Evolutionary conservation across 2,888 invertebrate genomes (phyloP).

Genomic region (Cantharis lateralis): DNA sequence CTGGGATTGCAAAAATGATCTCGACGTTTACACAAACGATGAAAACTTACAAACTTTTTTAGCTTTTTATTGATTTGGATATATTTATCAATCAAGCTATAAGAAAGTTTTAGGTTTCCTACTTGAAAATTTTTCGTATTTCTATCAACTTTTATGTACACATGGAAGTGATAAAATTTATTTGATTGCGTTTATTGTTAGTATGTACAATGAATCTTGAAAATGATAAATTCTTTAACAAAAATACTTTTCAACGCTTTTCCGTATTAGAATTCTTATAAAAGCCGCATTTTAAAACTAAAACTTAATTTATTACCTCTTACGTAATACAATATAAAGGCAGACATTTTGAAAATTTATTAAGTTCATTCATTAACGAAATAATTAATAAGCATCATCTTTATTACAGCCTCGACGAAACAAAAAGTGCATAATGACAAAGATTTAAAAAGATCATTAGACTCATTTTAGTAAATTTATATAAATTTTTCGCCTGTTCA

Average conservation of each 20-base stretch:
- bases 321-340: not conserved
- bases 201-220: not conserved
- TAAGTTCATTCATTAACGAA: not conserved
- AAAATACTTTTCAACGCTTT: not conserved
- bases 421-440: not conserved
- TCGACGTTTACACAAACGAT: constrained; percentile 14
- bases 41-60: constrained; percentile 18
- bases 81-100: constrained; percentile 31
- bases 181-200: not conserved
- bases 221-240: not conserved
- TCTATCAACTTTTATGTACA: constrained; percentile 4
- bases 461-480: not conserved
- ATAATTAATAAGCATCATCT: not conserved
- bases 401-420: not conserved
- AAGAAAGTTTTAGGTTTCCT: constrained; percentile 7
- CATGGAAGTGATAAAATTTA: not conserved
- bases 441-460: not conserved
- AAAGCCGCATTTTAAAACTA: not conserved
- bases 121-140: constrained; percentile 7
- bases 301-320: not conserved
- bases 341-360: not conserved
- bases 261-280: not conserved
- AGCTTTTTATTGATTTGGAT: constrained; percentile 21
- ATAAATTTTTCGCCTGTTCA: not conserved
- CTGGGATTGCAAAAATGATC: constrained; percentile 25